These are phyloP conservation scores for Arbacia lixula DNA, from an alignment of 53 echinoderm and acorn worm genomes.

Conservation along the genomic window DNA sequence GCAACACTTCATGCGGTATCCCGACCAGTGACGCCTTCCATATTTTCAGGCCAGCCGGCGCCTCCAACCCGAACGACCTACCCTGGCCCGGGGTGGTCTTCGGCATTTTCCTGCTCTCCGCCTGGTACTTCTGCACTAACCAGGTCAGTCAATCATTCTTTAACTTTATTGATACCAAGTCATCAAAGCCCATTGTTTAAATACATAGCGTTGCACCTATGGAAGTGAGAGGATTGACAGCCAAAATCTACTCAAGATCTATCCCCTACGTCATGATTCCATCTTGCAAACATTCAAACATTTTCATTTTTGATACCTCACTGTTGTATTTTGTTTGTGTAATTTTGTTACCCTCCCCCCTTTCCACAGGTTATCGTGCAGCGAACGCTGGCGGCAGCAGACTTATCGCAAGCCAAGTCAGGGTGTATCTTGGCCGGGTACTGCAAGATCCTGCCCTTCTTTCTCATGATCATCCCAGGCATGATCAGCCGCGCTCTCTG, in stretches of 20 bases:
- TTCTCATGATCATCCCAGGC: conserved; percentile 85
- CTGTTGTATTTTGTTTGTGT: background rate
- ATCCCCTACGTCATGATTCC: too few relatives aligned
- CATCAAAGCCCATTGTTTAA: too few relatives aligned
- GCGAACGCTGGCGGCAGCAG: conserved; percentile 72
- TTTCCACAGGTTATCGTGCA: conserved; percentile 76
- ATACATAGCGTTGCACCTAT: too few relatives aligned
- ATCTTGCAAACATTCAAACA: too few relatives aligned
- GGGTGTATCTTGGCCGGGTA: conserved; percentile 77
- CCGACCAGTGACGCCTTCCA: conserved; percentile 70
- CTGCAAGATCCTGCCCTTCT: conserved; percentile 80
- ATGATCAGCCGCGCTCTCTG: conserved; percentile 86
- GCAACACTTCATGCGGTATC: conserved; percentile 73
- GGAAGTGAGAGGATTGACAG: too few relatives aligned
- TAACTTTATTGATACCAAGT: too few relatives aligned
- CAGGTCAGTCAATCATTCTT: conserved; percentile 57
- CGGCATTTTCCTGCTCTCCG: conserved; percentile 76
- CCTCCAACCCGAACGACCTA: conserved; percentile 48
- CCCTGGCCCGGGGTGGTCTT: conserved; percentile 86
- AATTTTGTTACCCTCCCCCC: background rate
- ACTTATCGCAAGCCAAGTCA: conserved; percentile 81
- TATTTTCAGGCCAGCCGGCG: conserved; percentile 70
- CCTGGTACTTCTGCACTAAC: conserved; percentile 87
- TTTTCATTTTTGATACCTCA: too few relatives aligned
- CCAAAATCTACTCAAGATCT: too few relatives aligned